A percentile compares a stretch with the other conserved stretches of the same genome.
Conservation (phyloP, 2,797 vertebrate genomes). For the Ibycter americanus region DNA sequence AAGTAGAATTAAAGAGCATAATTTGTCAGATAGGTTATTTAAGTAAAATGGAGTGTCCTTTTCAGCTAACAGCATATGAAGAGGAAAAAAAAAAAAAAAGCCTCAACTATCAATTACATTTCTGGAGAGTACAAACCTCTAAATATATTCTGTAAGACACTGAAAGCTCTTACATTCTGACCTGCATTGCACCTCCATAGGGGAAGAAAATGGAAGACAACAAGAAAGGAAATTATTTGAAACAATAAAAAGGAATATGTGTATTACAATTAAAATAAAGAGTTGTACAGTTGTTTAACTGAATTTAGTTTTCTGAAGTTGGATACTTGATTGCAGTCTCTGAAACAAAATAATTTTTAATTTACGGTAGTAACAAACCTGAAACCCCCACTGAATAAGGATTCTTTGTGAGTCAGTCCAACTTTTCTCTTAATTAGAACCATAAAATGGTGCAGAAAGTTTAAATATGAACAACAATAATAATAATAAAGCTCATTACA, state of each 20-base stretch:
- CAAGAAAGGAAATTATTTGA: neutral
- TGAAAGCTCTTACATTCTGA: neutral
- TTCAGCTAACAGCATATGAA: constrained; percentile 6
- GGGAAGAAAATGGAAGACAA: neutral
- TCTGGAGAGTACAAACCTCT: neutral
- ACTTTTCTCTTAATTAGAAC: neutral
- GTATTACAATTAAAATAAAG: neutral
- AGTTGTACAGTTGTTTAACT: neutral
- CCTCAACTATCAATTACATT: neutral
- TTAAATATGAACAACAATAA: neutral
- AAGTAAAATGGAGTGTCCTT: constrained; percentile 49
- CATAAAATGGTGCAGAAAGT: neutral
- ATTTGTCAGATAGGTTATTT: constrained; percentile 55
- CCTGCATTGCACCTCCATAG: neutral
- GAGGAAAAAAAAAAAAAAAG: no score
- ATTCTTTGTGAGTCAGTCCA: neutral
- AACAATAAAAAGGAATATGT: neutral
- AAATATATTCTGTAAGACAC: neutral
- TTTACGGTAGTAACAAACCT: neutral
- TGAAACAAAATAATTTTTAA: neutral
- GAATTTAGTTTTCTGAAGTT: neutral
- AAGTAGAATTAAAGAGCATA: constrained; percentile 47
- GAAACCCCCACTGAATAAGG: neutral
- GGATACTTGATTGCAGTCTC: neutral
- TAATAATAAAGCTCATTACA: neutral